Base-by-base conservation (phyloP, 1,140 invertebrate species). In the Aphaenogaster ashmeadi region DNA sequence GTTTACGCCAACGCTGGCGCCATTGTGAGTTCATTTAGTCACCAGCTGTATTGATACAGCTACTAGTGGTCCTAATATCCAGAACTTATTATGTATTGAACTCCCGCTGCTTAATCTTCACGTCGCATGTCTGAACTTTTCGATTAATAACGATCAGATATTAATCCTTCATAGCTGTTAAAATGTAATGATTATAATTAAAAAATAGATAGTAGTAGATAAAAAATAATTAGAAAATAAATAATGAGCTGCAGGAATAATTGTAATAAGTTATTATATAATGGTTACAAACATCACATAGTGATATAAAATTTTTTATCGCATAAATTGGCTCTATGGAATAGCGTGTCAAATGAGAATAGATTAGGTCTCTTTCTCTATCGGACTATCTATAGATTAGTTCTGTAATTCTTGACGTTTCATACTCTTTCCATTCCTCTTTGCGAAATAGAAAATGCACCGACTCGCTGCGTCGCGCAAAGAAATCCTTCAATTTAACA, bases 401-500 rank as follows among this genome's bases (percentile, higher is more conserved):
- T 83, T 50, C 0, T 18, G 8, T 69, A 81, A 33, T 18, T 38
- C 21, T 74, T 41, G 67, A 11, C 9, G n/a, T 11, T 50, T 74
- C 1, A 47, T 21, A n/a, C 13, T 21, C 8, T 41, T 21, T 18
- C 5, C 13, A 9, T 67, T 67, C 7, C 5, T 18, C 8, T 71
- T n/a, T 36, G 7, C 44, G 50, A 56, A 58, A 47, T 60, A 13
- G 2, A 58, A 38, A 7, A 80, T 8, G 41, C 41, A 47, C 66
- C 36, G 18, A 33, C 5, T 71, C 64, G 66, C 27, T 41, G 58
- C 78, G 56, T 54, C 78, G 44, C 21, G 13, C 8, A 84, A 74
- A 84, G 64, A 84, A 75, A 62, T 74, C 54, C n/a, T 71, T 60
- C 69, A 44, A 74, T 83, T 86, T 75, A 80, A 84, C 80, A 52